Percentiles rank a stretch among this genome's conserved stretches.
phyloP scores from a whole-genome alignment of 2,888 invertebrate genomes.

The Acanthococcus lagerstroemiae region DNA sequence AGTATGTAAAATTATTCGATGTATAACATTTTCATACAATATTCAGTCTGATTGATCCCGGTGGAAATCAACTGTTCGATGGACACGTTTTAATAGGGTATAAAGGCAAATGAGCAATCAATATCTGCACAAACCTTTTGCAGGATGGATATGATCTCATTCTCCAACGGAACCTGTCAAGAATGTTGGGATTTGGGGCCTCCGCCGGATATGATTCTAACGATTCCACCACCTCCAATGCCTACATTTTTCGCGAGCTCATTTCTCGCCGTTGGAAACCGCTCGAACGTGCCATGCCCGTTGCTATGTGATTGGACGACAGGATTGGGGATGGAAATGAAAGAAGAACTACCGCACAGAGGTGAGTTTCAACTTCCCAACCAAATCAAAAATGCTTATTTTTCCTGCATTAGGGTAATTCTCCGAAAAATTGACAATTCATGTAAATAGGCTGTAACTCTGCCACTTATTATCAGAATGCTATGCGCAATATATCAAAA shows the following conservation, averaged over 20 bases:
- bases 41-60: no score
- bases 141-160: conserved; percentile 37
- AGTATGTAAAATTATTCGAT: no score
- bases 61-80: no score
- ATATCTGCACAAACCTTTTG: no score
- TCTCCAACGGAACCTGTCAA: conserved; percentile 41
- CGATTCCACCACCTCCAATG: conserved; percentile 75
- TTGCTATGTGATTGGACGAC: conserved; percentile 42
- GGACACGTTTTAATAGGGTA: background rate
- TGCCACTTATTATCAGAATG: no score
- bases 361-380: conserved; percentile 49
- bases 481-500: no score
- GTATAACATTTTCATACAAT: no score
- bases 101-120: no score
- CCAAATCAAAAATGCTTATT: background rate
- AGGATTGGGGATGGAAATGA: conserved; percentile 58
- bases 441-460: no score
- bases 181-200: conserved; percentile 52
- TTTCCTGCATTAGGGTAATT: no score
- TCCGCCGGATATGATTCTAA: conserved; percentile 71
- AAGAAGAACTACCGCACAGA: conserved; percentile 71
- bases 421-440: no score
- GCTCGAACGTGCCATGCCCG: conserved; percentile 36
- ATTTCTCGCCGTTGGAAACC: conserved; percentile 44
- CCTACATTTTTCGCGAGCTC: conserved; percentile 56